Percentiles rank a stretch among this genome's conserved stretches.
Conservation (phyloP, 2,113 vertebrate genomes). For the Lethenteron camtschaticum region DNA sequence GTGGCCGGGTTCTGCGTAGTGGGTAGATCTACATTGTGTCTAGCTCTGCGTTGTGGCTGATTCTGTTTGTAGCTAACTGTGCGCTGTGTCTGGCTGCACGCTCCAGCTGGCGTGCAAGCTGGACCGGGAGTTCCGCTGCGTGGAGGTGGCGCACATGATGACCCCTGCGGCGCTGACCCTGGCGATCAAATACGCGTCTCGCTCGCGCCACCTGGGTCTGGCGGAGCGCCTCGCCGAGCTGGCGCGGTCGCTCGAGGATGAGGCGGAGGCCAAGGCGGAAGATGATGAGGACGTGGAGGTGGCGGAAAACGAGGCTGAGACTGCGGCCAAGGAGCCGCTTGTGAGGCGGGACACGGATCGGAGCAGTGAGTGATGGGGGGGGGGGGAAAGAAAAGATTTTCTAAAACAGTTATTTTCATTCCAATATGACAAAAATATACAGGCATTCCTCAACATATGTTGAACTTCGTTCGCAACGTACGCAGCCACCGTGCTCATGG, state of each 20-base stretch:
- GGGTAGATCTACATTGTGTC: too few relatives aligned
- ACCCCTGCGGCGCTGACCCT: slow-evolving; percentile 46
- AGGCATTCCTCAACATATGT: too few relatives aligned
- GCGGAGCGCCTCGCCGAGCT: slow-evolving; percentile 62
- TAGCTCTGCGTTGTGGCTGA: too few relatives aligned
- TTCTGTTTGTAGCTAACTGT: background rate
- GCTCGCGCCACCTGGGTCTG: slow-evolving; percentile 44
- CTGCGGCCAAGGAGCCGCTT: too few relatives aligned
- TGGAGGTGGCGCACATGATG: slow-evolving; percentile 77
- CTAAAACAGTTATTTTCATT: too few relatives aligned
- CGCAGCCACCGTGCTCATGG: too few relatives aligned
- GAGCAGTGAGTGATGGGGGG: too few relatives aligned
- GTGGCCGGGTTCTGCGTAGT: too few relatives aligned
- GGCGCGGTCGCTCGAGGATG: slow-evolving; percentile 42
- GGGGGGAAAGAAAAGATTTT: too few relatives aligned
- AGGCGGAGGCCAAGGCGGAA: slow-evolving; percentile 18
- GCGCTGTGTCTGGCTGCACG: background rate
- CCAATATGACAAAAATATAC: too few relatives aligned
- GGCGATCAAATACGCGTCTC: slow-evolving; percentile 73
- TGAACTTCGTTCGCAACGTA: too few relatives aligned
- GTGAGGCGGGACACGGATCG: too few relatives aligned
- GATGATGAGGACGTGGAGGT: slow-evolving; percentile 22
- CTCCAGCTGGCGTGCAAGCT: slow-evolving; percentile 67
- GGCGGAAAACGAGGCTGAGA: slow-evolving; percentile 16
- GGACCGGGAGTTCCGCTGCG: slow-evolving; percentile 68